Conservation (phyloP, 2,888 invertebrate species). For the Drosophila melanosoma region DNA sequence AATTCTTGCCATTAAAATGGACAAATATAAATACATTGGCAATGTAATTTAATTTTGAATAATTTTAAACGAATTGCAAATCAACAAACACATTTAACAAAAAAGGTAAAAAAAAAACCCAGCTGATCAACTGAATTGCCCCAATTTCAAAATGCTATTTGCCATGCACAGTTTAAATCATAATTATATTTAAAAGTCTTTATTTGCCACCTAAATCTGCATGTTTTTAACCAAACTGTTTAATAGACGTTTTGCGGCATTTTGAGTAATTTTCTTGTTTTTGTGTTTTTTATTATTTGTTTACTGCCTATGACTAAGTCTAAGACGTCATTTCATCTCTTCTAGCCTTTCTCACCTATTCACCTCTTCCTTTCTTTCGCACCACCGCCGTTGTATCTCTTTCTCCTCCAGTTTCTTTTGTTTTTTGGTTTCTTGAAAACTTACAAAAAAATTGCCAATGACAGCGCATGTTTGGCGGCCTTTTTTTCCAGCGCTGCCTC, state of each 20-base stretch:
- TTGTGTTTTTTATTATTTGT: constrained; percentile 7
- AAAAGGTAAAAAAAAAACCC: constrained; percentile 48
- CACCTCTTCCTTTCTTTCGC: no score
- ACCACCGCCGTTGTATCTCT: background rate
- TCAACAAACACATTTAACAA: constrained; percentile 21
- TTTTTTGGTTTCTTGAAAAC: constrained; percentile 19
- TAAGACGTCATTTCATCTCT: constrained; percentile 35
- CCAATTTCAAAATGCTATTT: constrained; percentile 20
- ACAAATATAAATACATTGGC: constrained; percentile 68
- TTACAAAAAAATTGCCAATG: constrained; percentile 18
- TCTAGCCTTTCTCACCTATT: background rate
- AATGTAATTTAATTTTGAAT: constrained; percentile 47
- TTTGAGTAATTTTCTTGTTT: constrained; percentile 8
- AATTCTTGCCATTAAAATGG: constrained; percentile 52
- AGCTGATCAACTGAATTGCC: constrained; percentile 25
- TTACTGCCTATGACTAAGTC: constrained; percentile 37
- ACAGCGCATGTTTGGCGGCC: constrained; percentile 13
- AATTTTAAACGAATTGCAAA: constrained; percentile 23
- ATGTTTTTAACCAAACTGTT: constrained; percentile 2
- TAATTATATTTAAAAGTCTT: background rate
- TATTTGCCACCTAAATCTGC: constrained; percentile 1
- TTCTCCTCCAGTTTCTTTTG: constrained; percentile 13
- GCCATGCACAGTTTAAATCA: background rate
- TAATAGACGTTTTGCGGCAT: constrained; percentile 26
- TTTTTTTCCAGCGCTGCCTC: constrained; percentile 20